Evolutionary conservation across 2,113 vertebrate genomes (phyloP), one percentile per base, ranked within the genome.

Genomic region (Embiotoca jacksoni): DNA sequence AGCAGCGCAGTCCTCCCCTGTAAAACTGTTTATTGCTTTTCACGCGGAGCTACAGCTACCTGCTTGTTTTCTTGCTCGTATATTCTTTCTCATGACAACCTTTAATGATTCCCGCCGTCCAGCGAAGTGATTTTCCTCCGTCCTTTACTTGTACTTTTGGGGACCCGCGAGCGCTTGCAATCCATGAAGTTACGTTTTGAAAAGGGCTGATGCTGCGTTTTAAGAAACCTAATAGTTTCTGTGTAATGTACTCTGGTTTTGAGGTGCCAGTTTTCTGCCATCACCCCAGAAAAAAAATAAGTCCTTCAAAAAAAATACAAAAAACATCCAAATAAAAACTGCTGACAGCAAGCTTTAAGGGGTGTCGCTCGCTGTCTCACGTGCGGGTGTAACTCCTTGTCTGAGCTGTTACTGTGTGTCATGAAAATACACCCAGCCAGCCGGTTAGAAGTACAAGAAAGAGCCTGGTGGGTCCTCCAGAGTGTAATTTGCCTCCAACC

Each of bases 401-500:
- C 76, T 23, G 15, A 68, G 60, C 41, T 59, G 52, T 74, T 49
- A 44, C 77, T 73, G 52, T 44, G 50, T 70, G 80, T 72, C 73
- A 49, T 10, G 77, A 59, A 63, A 58, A 77, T 23, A 23, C 50
- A 56, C 69, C 1, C 13, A 62, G 54, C 14, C 39, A 37, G 78
- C 53, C 58, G 3, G 33, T 53, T 46, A 50, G n/a, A 15, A 74
- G 70, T 65, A 84, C 72, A 84, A 82, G 74, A 69, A 71, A 60
- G 57, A 67, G 50, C 56, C 23, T 52, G 9, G 67, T 46, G 2
- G 54, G 30, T 23, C 41, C 80, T 74, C 66, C 41, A 30, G 72
- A 79, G 58, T 44, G 67, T 79, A 78, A 69, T 89, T 65, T 67
- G 68, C 81, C 84, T 76, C 41, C 49, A 83, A 81, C 77, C 69